These are phyloP conservation scores for Aythya baeri DNA, from an alignment of 2,113 vertebrate species.

Conservation along the genomic window DNA sequence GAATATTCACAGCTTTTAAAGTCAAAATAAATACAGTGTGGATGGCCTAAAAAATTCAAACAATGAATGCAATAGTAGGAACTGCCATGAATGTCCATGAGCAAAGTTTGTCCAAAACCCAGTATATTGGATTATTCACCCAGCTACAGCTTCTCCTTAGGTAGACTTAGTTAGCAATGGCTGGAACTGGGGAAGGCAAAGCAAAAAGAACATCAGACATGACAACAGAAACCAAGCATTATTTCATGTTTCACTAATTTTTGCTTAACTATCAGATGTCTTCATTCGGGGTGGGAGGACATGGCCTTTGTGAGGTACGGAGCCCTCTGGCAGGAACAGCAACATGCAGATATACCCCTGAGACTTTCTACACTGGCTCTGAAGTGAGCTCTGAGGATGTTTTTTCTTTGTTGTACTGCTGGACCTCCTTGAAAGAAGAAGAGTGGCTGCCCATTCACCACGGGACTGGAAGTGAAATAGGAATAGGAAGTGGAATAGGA, in stretches of 20 bases:
- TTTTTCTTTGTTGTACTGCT: background rate
- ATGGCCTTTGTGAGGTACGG: background rate
- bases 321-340: background rate
- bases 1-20: slow-evolving; percentile 23
- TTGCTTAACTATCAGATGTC: rapidly evolving
- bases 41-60: background rate
- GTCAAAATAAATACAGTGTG: background rate
- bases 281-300: background rate
- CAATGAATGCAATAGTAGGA: background rate
- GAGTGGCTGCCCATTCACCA: background rate
- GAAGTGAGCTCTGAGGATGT: background rate
- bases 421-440: background rate
- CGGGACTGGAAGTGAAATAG: background rate
- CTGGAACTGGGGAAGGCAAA: background rate
- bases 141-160: background rate
- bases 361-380: background rate
- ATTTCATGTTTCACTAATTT: background rate
- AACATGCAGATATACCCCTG: background rate
- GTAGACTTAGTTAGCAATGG: background rate
- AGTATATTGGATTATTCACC: background rate
- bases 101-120: background rate
- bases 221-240: background rate
- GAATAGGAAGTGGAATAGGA: background rate
- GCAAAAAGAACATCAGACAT: background rate
- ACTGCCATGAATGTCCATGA: background rate